A percentile compares a stretch with the other conserved stretches of the same genome.
These are phyloP conservation scores for Bothrops jararaca DNA, from an alignment of 2,113 vertebrate species.

Conservation along the genomic window DNA sequence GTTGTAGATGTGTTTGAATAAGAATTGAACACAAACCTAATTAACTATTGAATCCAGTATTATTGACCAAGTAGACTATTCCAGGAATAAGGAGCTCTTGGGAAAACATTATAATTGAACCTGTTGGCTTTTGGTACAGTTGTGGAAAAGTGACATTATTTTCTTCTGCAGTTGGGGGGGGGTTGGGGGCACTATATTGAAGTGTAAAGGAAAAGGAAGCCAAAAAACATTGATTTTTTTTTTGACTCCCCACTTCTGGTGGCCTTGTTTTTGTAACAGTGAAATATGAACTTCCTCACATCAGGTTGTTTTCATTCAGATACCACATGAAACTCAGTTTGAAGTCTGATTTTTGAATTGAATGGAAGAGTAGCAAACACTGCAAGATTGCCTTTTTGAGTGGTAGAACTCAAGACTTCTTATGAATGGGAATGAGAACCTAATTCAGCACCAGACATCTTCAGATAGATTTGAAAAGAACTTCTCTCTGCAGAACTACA, in stretches of 20 bases:
- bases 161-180: neutral
- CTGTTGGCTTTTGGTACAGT: slow-evolving; percentile 2
- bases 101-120: neutral
- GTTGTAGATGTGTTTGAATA: slow-evolving; percentile 22
- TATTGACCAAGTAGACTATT: slow-evolving; percentile 6
- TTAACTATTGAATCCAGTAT: slow-evolving; percentile 8
- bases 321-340: neutral
- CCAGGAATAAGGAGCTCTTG: slow-evolving; percentile 18
- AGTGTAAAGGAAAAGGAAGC: slow-evolving; percentile 12
- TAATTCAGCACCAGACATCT: neutral
- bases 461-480: neutral
- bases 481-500: neutral
- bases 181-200: neutral
- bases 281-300: neutral
- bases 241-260: neutral
- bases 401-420: neutral
- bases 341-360: neutral
- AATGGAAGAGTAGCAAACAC: neutral
- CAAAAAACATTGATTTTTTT: neutral
- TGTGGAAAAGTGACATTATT: slow-evolving; percentile 11
- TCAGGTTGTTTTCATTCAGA: neutral
- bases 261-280: neutral
- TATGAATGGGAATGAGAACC: neutral
- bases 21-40: slow-evolving; percentile 16
- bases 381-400: neutral